A percentile compares a stretch with the other conserved stretches of the same genome.
These are phyloP conservation scores for Caenorhabditis uteleia DNA, from an alignment of 2,888 invertebrate species.

Conservation along the genomic window DNA sequence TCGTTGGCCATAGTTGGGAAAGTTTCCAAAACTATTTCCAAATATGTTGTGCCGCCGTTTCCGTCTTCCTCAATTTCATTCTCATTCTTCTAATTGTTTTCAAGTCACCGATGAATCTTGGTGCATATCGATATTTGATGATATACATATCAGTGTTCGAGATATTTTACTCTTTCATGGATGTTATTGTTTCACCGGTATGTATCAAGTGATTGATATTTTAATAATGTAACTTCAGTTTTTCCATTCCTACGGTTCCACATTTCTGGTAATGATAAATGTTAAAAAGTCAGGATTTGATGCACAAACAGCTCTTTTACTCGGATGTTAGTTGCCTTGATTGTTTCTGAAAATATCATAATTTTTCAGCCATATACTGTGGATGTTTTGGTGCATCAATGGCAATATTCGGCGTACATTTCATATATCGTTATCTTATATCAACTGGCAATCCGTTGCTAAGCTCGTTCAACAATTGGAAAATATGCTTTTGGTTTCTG, in stretches of 20 bases:
- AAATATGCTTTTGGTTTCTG: slow-evolving; percentile 1
- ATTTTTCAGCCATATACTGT: neutral
- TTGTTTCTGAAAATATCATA: no score
- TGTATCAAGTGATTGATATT: no score
- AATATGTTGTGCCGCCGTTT: neutral
- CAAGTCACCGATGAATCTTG: slow-evolving; percentile 8
- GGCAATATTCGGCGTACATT: slow-evolving; percentile 6
- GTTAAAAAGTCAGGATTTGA: slow-evolving; percentile 7
- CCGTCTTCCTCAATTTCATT: neutral
- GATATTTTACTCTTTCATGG: slow-evolving; percentile 3
- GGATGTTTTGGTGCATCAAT: neutral
- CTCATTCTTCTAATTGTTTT: neutral
- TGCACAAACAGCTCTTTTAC: neutral
- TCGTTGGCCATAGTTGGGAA: no score
- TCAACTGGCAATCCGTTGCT: slow-evolving; percentile 8
- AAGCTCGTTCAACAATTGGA: slow-evolving; percentile 1
- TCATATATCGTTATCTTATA: slow-evolving; percentile 18
- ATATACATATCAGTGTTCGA: slow-evolving; percentile 15
- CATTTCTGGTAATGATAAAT: no score
- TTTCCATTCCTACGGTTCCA: no score
- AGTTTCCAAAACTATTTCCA: no score
- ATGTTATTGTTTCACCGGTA: slow-evolving; percentile 7
- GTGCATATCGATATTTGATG: slow-evolving; percentile 16
- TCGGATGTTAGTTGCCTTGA: slow-evolving; percentile 11
- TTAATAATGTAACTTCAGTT: no score